A percentile compares a stretch with the other conserved stretches of the same genome.
These are phyloP conservation scores for Lasioglossum oenotherae DNA, from an alignment of 2,888 invertebrate species.

Conservation along the genomic window DNA sequence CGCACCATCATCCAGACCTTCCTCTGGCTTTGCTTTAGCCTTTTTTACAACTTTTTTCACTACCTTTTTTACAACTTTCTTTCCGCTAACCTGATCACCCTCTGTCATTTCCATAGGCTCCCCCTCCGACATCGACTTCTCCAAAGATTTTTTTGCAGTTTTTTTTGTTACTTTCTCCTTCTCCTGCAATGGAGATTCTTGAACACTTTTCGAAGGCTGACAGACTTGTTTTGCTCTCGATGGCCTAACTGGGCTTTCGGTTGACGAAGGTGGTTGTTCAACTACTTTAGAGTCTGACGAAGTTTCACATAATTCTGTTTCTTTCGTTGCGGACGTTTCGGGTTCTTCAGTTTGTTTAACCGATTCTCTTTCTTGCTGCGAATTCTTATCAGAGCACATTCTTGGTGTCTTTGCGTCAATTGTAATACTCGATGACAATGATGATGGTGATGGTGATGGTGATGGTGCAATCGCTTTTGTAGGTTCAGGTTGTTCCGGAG, in stretches of 20 bases:
- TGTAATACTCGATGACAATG: conserved; percentile 13
- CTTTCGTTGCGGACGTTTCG: conserved; percentile 6
- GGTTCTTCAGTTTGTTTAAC: conserved; percentile 14
- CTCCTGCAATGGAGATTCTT: conserved; percentile 60
- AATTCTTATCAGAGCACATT: not conserved
- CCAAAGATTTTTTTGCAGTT: conserved; percentile 62
- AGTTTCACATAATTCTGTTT: not conserved
- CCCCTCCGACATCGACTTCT: conserved; percentile 54
- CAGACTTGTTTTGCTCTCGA: conserved; percentile 75
- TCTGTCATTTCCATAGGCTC: conserved; percentile 71
- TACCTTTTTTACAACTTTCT: conserved; percentile 85
- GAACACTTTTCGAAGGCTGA: conserved; percentile 77
- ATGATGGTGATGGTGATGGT: conserved; percentile 5
- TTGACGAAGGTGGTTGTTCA: conserved; percentile 6
- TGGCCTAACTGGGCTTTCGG: conserved; percentile 66
- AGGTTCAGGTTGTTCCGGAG: conserved; percentile 13
- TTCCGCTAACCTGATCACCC: conserved; percentile 68
- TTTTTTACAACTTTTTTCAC: conserved; percentile 84
- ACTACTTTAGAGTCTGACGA: conserved; percentile 9
- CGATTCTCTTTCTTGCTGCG: not conserved
- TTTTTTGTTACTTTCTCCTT: conserved; percentile 60
- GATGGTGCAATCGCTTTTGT: not conserved
- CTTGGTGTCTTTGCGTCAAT: not conserved
- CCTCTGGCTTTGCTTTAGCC: conserved; percentile 68
- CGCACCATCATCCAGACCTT: conserved; percentile 69